These are phyloP conservation scores for Pseudomyrmex concolor DNA, from an alignment of 1,140 invertebrate species.

Conservation along the genomic window DNA sequence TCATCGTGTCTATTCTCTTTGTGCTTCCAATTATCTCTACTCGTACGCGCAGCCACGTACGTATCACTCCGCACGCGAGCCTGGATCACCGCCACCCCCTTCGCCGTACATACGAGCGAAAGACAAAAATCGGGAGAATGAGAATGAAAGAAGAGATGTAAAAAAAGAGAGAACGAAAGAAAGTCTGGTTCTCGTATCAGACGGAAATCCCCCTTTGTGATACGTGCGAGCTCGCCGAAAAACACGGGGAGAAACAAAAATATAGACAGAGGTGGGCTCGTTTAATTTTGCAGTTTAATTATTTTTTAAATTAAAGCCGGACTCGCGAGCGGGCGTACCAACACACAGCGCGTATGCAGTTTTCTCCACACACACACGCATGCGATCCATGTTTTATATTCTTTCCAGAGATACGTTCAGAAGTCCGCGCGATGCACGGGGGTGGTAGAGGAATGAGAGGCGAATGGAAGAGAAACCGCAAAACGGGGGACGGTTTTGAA, in stretches of 20 bases:
- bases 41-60: slow-evolving; percentile 49
- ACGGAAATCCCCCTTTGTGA: neutral
- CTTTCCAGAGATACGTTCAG: slow-evolving; percentile 75
- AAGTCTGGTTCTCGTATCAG: slow-evolving; percentile 13
- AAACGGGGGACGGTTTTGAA: slow-evolving; percentile 67
- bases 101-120: neutral
- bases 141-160: neutral
- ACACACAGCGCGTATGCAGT: slow-evolving; percentile 6
- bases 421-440: slow-evolving; percentile 49
- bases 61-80: slow-evolving; percentile 19
- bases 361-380: slow-evolving; percentile 20
- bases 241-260: slow-evolving; percentile 62
- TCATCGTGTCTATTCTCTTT: slow-evolving; percentile 73
- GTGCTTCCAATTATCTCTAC: slow-evolving; percentile 71
- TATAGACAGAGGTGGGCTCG: slow-evolving; percentile 51
- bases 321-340: neutral
- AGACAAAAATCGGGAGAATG: slow-evolving; percentile 27
- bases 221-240: slow-evolving; percentile 49
- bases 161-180: slow-evolving; percentile 51
- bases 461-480: slow-evolving; percentile 60
- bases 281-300: slow-evolving; percentile 82
- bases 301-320: slow-evolving; percentile 82
- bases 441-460: slow-evolving; percentile 47
- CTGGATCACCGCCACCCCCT: neutral
- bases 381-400: slow-evolving; percentile 74